Conservation (phyloP, 1,140 invertebrate species). For the Drosophila pallidifrons region DNA sequence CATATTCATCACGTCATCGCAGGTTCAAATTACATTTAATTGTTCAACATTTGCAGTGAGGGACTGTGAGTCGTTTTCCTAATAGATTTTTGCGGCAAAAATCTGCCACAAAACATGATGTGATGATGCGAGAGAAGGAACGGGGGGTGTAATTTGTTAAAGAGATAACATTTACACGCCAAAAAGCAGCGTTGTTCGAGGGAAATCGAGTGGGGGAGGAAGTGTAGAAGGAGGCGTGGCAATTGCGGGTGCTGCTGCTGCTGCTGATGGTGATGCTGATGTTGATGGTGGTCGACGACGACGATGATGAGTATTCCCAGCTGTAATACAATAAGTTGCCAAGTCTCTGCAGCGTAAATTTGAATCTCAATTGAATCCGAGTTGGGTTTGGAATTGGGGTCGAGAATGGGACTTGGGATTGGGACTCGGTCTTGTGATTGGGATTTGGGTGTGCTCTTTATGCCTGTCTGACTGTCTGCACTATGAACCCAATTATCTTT, state of each 20-base stretch:
- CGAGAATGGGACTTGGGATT: neutral
- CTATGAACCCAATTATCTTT: conserved; percentile 82
- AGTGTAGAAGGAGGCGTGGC: conserved; percentile 10
- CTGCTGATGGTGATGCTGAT: conserved; percentile 28
- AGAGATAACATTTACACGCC: conserved; percentile 83
- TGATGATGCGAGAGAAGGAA: conserved; percentile 13
- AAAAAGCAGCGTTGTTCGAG: conserved; percentile 54
- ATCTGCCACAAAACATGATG: conserved; percentile 66
- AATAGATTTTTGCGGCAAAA: conserved; percentile 42
- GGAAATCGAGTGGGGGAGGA: neutral
- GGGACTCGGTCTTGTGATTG: neutral
- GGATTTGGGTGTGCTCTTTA: conserved; percentile 46
- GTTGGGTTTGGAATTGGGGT: conserved; percentile 22
- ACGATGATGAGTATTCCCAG: conserved; percentile 27
- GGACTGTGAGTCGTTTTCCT: neutral
- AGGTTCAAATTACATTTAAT: conserved; percentile 79
- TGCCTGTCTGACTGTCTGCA: conserved; percentile 72
- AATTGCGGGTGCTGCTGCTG: conserved; percentile 41
- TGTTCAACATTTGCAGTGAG: conserved; percentile 67
- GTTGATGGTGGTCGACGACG: conserved; percentile 8
- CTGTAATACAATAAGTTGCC: conserved; percentile 69
- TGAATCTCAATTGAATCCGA: conserved; percentile 83
- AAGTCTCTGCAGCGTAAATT: conserved; percentile 57
- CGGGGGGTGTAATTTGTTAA: conserved; percentile 72
- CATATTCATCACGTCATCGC: conserved; percentile 27